A percentile compares a stretch with the other conserved stretches of the same genome.
Evolutionary conservation across 1,140 invertebrate genomes (phyloP).

Genomic region (Macrosteles quadrilineatus): DNA sequence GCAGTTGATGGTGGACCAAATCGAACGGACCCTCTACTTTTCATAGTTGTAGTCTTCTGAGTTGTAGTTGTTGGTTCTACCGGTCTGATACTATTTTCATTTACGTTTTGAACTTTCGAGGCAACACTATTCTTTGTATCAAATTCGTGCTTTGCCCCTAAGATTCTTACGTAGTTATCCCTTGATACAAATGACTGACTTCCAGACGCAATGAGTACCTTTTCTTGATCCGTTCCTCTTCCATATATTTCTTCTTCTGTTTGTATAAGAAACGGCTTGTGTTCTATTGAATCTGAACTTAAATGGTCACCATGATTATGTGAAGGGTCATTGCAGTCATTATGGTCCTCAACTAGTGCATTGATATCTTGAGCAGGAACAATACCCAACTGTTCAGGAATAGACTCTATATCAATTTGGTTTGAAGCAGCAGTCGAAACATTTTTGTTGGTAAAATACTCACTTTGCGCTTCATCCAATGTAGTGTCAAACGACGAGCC

Average conservation of each 20-base stretch:
- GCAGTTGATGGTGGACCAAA: conserved; percentile 11
- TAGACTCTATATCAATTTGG: conserved; percentile 27
- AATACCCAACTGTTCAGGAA: conserved; percentile 26
- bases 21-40: not conserved
- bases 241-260: conserved; percentile 23
- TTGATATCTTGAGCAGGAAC: conserved; percentile 39
- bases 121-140: not conserved
- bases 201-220: conserved; percentile 40
- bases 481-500: not conserved
- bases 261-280: not conserved
- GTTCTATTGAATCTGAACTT: no score
- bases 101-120: not conserved
- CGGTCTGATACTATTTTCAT: not conserved
- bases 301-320: not conserved
- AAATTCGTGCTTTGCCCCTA: conserved; percentile 14
- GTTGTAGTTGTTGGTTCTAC: not conserved
- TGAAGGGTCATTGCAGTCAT: not conserved
- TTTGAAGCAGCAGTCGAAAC: conserved; percentile 6
- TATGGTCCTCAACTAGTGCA: conserved; percentile 8
- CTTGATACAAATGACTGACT: conserved; percentile 46
- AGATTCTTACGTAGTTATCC: conserved; percentile 49
- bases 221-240: conserved; percentile 38
- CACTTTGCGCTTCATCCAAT: not conserved
- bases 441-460: not conserved
- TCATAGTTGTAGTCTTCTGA: not conserved